Conservation (phyloP, 2,888 invertebrate species). For the Scelioninae gen. 1 region DNA sequence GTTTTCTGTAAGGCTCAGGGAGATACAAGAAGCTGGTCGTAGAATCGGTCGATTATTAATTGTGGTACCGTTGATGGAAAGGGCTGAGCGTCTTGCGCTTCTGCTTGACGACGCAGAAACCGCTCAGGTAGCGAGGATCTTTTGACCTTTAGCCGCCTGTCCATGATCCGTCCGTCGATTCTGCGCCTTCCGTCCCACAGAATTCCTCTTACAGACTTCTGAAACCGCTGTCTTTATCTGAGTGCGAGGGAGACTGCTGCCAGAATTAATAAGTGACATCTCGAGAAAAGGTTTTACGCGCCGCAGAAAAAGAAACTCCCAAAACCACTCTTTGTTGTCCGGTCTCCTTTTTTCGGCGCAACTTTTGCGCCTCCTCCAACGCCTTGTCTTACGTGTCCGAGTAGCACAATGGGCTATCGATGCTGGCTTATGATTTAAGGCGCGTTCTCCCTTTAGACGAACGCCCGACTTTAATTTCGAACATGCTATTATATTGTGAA, state of each 20-base stretch:
- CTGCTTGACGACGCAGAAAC: slow-evolving; percentile 72
- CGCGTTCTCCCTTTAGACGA: slow-evolving; percentile 46
- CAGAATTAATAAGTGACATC: slow-evolving; percentile 84
- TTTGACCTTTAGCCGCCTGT: slow-evolving; percentile 81
- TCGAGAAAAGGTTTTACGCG: slow-evolving; percentile 80
- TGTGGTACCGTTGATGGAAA: slow-evolving; percentile 75
- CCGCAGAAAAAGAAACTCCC: slow-evolving; percentile 71
- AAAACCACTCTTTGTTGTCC: slow-evolving; percentile 70
- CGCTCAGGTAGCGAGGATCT: slow-evolving; percentile 82
- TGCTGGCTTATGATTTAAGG: slow-evolving; percentile 61
- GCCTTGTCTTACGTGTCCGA: slow-evolving; percentile 77
- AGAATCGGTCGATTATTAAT: slow-evolving; percentile 78
- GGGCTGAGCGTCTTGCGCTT: slow-evolving; percentile 69
- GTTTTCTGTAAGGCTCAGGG: slow-evolving; percentile 57
- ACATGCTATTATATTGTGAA: slow-evolving; percentile 44
- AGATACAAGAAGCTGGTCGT: slow-evolving; percentile 52
- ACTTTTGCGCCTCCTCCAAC: slow-evolving; percentile 72
- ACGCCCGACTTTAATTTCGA: slow-evolving; percentile 51
- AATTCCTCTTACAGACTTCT: slow-evolving; percentile 73
- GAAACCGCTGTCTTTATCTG: slow-evolving; percentile 80
- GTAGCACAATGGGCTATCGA: slow-evolving; percentile 73
- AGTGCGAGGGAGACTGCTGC: slow-evolving; percentile 76
- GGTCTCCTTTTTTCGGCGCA: slow-evolving; percentile 75
- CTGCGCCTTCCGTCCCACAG: slow-evolving; percentile 71
- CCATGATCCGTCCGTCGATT: slow-evolving; percentile 77